Percentiles rank a stretch among this genome's conserved stretches.
These are phyloP conservation scores for Pantala flavescens DNA, from an alignment of 1,140 invertebrate genomes.

Conservation along the genomic window DNA sequence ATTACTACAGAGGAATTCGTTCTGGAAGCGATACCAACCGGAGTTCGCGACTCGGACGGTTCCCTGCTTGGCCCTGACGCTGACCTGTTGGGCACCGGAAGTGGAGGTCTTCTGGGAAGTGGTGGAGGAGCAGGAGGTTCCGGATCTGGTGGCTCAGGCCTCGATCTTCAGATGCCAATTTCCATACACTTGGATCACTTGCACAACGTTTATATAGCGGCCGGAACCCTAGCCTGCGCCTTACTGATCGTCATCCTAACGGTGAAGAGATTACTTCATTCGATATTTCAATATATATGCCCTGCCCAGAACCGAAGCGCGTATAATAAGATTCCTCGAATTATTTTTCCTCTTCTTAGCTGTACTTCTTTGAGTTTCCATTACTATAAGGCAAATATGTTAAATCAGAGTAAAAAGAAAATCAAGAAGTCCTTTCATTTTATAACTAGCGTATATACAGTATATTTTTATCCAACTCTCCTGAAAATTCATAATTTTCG, in stretches of 20 bases:
- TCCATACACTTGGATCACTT: constrained; percentile 54
- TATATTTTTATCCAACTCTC: no score
- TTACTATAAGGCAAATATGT: no score
- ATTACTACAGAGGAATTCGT: constrained; percentile 49
- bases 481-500: no score
- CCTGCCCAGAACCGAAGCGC: no score
- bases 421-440: no score
- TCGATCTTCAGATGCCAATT: constrained; percentile 45
- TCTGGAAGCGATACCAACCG: constrained; percentile 38
- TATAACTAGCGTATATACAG: no score
- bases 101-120: not conserved
- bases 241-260: constrained; percentile 56
- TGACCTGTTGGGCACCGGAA: not conserved
- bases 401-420: no score
- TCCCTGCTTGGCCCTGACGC: constrained; percentile 30
- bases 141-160: constrained; percentile 23
- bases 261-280: constrained; percentile 38
- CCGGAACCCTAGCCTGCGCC: constrained; percentile 55
- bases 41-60: constrained; percentile 29
- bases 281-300: not conserved
- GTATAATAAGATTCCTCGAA: constrained; percentile 14
- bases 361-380: constrained; percentile 15
- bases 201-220: constrained; percentile 61
- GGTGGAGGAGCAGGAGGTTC: not conserved
- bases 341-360: not conserved